phyloP scores from a whole-genome alignment of 1,140 invertebrate genomes.

The Drosophila orosa region DNA sequence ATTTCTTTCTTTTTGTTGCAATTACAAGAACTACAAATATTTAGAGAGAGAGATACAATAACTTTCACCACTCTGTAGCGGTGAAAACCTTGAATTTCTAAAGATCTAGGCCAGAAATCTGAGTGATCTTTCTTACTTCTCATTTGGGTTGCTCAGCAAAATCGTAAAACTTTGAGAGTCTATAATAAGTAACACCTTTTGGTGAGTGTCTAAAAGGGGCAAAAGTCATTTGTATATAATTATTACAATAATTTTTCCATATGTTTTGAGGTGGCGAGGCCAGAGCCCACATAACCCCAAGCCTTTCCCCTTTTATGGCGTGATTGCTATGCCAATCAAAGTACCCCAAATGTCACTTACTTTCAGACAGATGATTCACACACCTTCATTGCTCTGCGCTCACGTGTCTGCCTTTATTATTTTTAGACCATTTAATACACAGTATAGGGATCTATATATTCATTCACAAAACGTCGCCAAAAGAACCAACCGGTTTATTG shows the following conservation, averaged over 20 bases:
- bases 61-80: conserved; percentile 29
- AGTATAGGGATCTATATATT: conserved; percentile 23
- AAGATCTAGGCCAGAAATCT: conserved; percentile 15
- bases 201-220: conserved; percentile 13
- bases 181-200: conserved; percentile 10
- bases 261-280: background rate
- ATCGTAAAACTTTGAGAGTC: background rate
- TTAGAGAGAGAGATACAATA: conserved; percentile 15
- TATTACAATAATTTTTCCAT: background rate
- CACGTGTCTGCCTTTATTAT: conserved; percentile 39
- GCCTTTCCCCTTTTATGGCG: conserved; percentile 3
- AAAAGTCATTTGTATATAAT: conserved; percentile 20
- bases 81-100: conserved; percentile 17
- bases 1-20: conserved; percentile 2
- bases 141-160: background rate
- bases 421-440: conserved; percentile 24
- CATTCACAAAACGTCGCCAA: conserved; percentile 41
- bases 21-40: conserved; percentile 28
- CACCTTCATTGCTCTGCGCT: conserved; percentile 23
- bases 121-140: conserved; percentile 1
- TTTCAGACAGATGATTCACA: conserved; percentile 29
- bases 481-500: conserved; percentile 36
- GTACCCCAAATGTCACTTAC: conserved; percentile 28
- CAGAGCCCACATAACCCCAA: background rate
- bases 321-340: conserved; percentile 15